Evolutionary conservation across 2,797 vertebrate genomes (phyloP), one percentile per base, ranked within the genome.

Genomic region (Pteropus rufus): DNA sequence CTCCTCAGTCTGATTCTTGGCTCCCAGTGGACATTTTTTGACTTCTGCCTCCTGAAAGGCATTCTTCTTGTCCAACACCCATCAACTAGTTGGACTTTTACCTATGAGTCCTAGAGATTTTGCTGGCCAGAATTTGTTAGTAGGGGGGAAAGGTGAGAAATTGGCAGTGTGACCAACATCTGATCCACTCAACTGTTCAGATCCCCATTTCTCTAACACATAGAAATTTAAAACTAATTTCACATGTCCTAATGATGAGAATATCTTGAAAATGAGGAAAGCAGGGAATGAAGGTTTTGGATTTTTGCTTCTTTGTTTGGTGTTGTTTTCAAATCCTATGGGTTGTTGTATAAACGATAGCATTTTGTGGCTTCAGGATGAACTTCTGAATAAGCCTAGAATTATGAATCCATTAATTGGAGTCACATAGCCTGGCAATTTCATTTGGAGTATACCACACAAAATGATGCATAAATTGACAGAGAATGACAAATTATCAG

Each of bases 191-290:
- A 81, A 36, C 8, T 49, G 4, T 86, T 79, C 23, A 73, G 31
- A 62, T 14, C 10, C 19, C 41, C 18, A 52, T 9, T 94, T 94
- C 49, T 52, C n/a, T 92, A 70, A 94, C 44, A 77, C 46, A 58
- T 54, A 29, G 10, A 19, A 89, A 82, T 58, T 91, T 91, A 75
- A 93, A 85, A 80, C 56, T 65, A 91, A 85, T 52, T 69, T 21
- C 41, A 4, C 39, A 26, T 70, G 54, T 80, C 73, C 72, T 56
- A 85, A 10, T 91, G 15, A 76, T 64, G 18, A 91, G 15, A 91
- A 26, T 49, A 44, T 70, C 75, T 72, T 87, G 46, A 92, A 94
- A 96, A 70, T 56, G 26, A 80, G 29, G 60, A 73, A 67, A 83
- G 36, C 83, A 41, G 65, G 1, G 0, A 75, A 88, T 86, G 4